These are phyloP conservation scores for Lithophane ornitopus DNA, from an alignment of 2,888 invertebrate species.

Conservation along the genomic window DNA sequence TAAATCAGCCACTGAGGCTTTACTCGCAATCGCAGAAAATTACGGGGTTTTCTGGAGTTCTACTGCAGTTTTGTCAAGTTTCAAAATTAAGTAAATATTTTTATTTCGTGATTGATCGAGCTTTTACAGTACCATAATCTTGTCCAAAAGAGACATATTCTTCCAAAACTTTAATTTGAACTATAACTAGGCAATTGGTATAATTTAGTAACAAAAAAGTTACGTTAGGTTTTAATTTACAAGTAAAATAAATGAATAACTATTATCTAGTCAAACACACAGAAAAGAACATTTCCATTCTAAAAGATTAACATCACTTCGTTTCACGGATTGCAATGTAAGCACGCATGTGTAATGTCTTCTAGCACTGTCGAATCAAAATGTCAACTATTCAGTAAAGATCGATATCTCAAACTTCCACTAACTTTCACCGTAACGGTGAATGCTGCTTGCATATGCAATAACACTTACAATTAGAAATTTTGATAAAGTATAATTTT, in stretches of 20 bases:
- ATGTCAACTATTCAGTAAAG: slow-evolving; percentile 64
- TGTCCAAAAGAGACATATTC: not conserved
- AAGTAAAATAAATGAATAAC: slow-evolving; percentile 15
- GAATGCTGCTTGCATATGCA: slow-evolving; percentile 86
- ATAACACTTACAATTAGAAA: slow-evolving; percentile 75
- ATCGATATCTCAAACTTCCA: slow-evolving; percentile 73
- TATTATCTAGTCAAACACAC: slow-evolving; percentile 76
- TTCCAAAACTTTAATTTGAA: not conserved
- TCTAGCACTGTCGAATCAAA: slow-evolving; percentile 80
- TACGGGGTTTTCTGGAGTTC: not conserved
- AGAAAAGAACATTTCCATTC: slow-evolving; percentile 72
- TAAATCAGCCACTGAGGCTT: not conserved
- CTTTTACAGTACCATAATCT: slow-evolving; percentile 6
- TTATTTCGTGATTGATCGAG: not conserved
- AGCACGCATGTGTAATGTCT: slow-evolving; percentile 89
- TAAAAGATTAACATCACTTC: slow-evolving; percentile 84
- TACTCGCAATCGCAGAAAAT: not conserved
- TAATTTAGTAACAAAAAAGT: not conserved
- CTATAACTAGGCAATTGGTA: not conserved
- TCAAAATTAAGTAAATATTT: not conserved
- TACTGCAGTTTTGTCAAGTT: not conserved
- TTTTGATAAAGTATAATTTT: slow-evolving; percentile 39
- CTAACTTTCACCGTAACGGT: slow-evolving; percentile 86
- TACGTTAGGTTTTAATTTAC: slow-evolving; percentile 16
- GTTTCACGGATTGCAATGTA: slow-evolving; percentile 85